Evolutionary conservation across 2,888 invertebrate genomes (phyloP).

Genomic region (Amblyjoppa fuscipennis): DNA sequence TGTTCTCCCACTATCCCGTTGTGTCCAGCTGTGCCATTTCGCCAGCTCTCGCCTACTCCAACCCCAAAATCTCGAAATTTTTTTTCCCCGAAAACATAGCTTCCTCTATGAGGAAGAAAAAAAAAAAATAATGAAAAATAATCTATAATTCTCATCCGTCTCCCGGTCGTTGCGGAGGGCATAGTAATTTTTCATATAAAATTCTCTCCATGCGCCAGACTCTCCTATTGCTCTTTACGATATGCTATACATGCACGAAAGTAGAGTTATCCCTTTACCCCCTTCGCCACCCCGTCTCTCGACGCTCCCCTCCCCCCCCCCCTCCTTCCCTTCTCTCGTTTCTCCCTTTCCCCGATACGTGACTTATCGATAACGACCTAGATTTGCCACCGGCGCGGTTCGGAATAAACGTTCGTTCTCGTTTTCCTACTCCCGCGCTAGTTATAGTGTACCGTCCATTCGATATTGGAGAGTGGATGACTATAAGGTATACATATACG

Average conservation of each 20-base stretch:
- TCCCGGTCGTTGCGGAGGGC: not conserved
- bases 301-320: not conserved
- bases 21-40: no score
- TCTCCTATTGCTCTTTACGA: slow-evolving; percentile 3
- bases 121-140: no score
- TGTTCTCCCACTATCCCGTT: no score
- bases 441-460: slow-evolving; percentile 64
- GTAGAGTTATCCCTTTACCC: slow-evolving; percentile 43
- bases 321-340: not conserved
- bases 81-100: no score
- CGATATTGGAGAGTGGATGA: slow-evolving; percentile 67
- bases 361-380: slow-evolving; percentile 69
- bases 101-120: no score
- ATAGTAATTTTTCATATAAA: slow-evolving; percentile 34
- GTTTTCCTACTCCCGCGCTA: slow-evolving; percentile 61
- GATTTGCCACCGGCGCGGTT: slow-evolving; percentile 64
- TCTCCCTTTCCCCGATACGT: slow-evolving; percentile 50
- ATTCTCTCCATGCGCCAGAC: slow-evolving; percentile 23
- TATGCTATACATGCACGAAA: slow-evolving; percentile 23
- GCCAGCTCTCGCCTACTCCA: no score
- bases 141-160: slow-evolving; percentile 5
- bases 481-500: slow-evolving; percentile 39
- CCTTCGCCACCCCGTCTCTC: slow-evolving; percentile 27
- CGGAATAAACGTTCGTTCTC: slow-evolving; percentile 67
- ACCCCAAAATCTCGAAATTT: no score